phyloP scores from a whole-genome alignment of 1,140 invertebrate genomes.

The Drosophila leontia region DNA sequence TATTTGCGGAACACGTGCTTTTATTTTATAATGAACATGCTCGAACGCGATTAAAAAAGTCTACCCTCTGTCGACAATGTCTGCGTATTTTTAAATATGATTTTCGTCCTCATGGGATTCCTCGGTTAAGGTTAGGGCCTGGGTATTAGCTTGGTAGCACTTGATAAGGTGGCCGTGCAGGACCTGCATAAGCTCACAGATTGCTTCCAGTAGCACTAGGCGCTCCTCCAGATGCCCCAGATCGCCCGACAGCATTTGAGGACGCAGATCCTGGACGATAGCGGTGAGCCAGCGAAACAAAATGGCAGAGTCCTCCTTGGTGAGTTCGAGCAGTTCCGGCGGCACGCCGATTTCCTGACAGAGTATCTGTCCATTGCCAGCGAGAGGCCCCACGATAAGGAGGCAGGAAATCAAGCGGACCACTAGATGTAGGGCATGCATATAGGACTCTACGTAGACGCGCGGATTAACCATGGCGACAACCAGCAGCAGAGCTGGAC shows the following conservation, averaged over 20 bases:
- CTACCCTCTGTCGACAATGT: neutral
- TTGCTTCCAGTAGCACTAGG: slow-evolving; percentile 46
- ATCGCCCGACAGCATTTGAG: slow-evolving; percentile 38
- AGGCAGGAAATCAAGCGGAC: slow-evolving; percentile 46
- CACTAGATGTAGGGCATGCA: slow-evolving; percentile 61
- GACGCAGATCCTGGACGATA: slow-evolving; percentile 50
- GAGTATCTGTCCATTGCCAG: slow-evolving; percentile 22
- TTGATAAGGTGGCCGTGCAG: slow-evolving; percentile 29
- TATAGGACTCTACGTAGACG: slow-evolving; percentile 48
- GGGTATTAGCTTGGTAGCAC: slow-evolving; percentile 1
- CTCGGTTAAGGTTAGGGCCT: neutral
- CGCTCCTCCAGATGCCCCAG: slow-evolving; percentile 34
- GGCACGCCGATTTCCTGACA: slow-evolving; percentile 49
- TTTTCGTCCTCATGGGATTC: neutral
- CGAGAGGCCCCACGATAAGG: slow-evolving; percentile 41
- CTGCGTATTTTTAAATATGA: neutral
- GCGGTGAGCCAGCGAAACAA: slow-evolving; percentile 62
- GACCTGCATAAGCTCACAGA: slow-evolving; percentile 50
- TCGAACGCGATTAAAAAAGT: neutral
- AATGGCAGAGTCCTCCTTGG: slow-evolving; percentile 38
- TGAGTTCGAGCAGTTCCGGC: slow-evolving; percentile 27
- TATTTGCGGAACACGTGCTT: too few relatives aligned
- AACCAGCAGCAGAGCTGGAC: slow-evolving; percentile 43
- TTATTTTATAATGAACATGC: neutral
- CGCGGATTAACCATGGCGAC: slow-evolving; percentile 56